These are phyloP conservation scores for Fundulus diaphanus DNA, from an alignment of 2,797 vertebrate genomes.

Conservation along the genomic window DNA sequence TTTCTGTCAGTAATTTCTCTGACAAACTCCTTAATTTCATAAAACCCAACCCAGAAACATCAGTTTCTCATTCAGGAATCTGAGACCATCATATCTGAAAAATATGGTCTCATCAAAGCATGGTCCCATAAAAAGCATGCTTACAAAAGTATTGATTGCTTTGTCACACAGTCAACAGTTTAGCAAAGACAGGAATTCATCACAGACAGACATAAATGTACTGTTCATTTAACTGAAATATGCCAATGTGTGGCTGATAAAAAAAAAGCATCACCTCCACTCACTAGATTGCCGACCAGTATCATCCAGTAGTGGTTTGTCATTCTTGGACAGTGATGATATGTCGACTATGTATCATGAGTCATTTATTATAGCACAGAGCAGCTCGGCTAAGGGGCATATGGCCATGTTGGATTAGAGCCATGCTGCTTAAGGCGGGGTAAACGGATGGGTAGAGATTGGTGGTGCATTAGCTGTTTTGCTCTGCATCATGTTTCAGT, in stretches of 20 bases:
- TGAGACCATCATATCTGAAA: background rate
- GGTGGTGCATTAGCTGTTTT: constrained; percentile 56
- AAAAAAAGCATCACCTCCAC: constrained; percentile 12
- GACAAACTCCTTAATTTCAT: background rate
- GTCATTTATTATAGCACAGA: constrained; percentile 59
- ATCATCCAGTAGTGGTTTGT: constrained; percentile 33
- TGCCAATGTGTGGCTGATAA: constrained; percentile 12
- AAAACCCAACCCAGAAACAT: background rate
- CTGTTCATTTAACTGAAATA: constrained; percentile 13
- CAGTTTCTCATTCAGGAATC: background rate
- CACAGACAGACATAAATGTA: background rate
- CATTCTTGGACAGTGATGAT: constrained; percentile 42
- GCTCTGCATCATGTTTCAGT: constrained; percentile 47
- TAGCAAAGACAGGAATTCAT: background rate
- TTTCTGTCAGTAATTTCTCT: background rate
- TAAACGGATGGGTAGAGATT: constrained; percentile 65
- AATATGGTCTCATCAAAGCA: too few relatives aligned
- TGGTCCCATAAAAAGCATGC: too few relatives aligned
- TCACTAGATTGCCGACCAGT: constrained; percentile 6
- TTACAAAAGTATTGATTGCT: background rate
- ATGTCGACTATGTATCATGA: constrained; percentile 57
- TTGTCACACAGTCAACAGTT: background rate
- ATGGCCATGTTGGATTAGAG: constrained; percentile 71
- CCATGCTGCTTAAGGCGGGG: constrained; percentile 68
- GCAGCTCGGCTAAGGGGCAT: constrained; percentile 74